Conservation (phyloP, 2,113 vertebrate genomes). For the Tenrec ecaudatus region DNA sequence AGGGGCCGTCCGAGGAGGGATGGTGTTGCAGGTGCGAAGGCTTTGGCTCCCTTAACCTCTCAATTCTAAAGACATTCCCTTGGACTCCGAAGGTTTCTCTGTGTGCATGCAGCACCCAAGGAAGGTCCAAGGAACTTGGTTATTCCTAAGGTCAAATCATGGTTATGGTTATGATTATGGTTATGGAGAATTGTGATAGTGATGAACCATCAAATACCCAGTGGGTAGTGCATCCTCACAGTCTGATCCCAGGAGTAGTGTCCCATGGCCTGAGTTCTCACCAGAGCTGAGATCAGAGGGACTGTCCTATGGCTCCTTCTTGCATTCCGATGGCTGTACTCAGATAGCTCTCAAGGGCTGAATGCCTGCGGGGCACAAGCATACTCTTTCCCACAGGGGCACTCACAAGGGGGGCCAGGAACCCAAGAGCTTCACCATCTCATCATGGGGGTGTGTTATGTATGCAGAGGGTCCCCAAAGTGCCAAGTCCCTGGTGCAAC, state of each 20-base stretch:
- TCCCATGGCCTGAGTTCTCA: background rate
- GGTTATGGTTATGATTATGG: background rate
- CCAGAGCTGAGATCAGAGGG: background rate
- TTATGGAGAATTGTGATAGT: background rate
- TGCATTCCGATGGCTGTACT: background rate
- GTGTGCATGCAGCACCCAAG: background rate
- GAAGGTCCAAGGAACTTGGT: background rate
- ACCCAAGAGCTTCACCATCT: accelerated
- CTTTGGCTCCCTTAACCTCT: background rate
- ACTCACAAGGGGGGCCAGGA: background rate
- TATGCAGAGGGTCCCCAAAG: background rate
- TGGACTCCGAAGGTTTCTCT: background rate
- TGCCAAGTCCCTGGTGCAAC: background rate
- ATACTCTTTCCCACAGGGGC: accelerated
- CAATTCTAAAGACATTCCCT: background rate
- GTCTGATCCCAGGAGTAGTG: accelerated
- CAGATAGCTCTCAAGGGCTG: background rate
- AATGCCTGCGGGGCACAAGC: background rate
- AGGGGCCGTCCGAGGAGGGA: background rate
- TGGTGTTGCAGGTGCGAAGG: background rate
- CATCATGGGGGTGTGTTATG: accelerated
- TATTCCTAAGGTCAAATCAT: background rate
- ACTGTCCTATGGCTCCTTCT: accelerated
- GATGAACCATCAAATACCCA: background rate
- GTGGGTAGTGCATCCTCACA: accelerated